phyloP scores from a whole-genome alignment of 2,888 invertebrate species.

The Argyresthia goedartella region DNA sequence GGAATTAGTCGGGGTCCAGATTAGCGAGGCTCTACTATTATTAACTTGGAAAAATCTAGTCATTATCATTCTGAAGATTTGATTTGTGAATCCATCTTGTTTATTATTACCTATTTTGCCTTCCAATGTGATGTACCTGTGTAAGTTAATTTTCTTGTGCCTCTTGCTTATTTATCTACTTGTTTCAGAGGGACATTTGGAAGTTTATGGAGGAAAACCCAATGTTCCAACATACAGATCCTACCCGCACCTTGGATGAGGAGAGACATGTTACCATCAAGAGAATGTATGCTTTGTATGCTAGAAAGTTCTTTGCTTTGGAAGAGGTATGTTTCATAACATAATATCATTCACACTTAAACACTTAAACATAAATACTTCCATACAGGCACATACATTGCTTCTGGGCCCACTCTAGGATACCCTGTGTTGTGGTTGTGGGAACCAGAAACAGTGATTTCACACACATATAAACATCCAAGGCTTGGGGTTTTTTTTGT shows the following conservation, averaged over 20 bases:
- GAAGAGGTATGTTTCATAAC: slow-evolving; percentile 41
- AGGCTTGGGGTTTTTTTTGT: background rate
- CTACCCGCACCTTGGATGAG: slow-evolving; percentile 66
- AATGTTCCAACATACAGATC: slow-evolving; percentile 83
- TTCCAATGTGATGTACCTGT: too few species aligned
- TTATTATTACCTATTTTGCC: too few species aligned
- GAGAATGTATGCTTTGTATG: slow-evolving; percentile 74
- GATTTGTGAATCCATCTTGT: too few species aligned
- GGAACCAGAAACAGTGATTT: background rate
- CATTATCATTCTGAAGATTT: too few species aligned
- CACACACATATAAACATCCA: background rate
- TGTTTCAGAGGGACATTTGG: slow-evolving; percentile 46
- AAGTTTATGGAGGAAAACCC: slow-evolving; percentile 81
- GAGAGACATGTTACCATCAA: slow-evolving; percentile 68
- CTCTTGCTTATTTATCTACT: too few species aligned
- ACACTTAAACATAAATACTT: background rate
- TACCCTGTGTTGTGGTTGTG: too few species aligned
- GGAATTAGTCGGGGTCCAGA: too few species aligned
- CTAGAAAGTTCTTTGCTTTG: slow-evolving; percentile 72
- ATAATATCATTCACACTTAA: background rate
- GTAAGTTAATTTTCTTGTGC: too few species aligned
- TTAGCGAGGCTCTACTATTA: too few species aligned
- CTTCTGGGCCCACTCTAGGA: too few species aligned
- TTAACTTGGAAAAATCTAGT: too few species aligned
- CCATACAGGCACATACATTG: too few species aligned